Evolutionary conservation across 2,888 invertebrate species (phyloP).

Genomic region (Dinocampus coccinellae): DNA sequence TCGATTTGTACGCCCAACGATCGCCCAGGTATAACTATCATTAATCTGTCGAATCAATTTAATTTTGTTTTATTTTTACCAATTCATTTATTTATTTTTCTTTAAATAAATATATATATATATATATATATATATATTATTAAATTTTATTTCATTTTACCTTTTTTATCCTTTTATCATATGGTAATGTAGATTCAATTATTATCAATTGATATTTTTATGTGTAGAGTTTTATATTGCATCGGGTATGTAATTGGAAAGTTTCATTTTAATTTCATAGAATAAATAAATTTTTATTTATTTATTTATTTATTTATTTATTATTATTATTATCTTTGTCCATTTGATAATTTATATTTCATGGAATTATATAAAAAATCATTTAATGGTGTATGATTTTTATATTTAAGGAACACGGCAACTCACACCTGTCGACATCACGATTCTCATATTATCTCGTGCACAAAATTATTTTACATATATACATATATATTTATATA

Average conservation of each 20-base stretch:
- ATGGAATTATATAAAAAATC: slow-evolving; percentile 10
- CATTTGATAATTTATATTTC: slow-evolving; percentile 7
- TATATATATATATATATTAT: background rate
- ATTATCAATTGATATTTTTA: background rate
- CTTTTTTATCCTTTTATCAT: too few species aligned
- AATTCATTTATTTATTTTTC: slow-evolving; percentile 9
- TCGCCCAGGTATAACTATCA: slow-evolving; percentile 29
- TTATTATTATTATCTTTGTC: background rate
- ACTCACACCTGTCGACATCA: slow-evolving; percentile 20
- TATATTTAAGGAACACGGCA: background rate
- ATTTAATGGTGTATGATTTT: background rate
- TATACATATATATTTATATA: background rate
- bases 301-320: background rate
- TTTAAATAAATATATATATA: background rate
- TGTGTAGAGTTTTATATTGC: too few species aligned
- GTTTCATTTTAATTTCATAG: background rate
- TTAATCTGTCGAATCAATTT: slow-evolving; percentile 38
- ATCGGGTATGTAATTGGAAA: background rate
- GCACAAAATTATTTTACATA: background rate
- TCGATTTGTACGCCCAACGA: slow-evolving; percentile 46
- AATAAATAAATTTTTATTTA: background rate
- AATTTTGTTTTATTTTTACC: slow-evolving; percentile 3
- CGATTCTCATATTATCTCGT: slow-evolving; percentile 6
- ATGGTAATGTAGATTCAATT: background rate
- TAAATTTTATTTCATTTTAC: too few species aligned